phyloP scores from a whole-genome alignment of 2,888 invertebrate genomes.

The Dendrolimus houi region DNA sequence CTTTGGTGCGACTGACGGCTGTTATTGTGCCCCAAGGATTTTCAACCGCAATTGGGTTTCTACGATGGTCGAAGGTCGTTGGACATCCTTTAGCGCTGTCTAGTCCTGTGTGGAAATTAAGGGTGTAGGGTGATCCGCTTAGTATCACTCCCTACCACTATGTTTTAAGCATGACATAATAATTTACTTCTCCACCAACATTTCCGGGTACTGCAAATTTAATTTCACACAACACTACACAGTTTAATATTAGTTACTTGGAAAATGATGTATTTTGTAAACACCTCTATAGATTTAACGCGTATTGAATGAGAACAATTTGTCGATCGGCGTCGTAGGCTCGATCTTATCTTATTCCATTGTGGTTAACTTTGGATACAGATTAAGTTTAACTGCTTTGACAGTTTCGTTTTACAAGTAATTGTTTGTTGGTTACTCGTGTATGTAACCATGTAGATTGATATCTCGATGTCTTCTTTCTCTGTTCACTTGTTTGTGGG shows the following conservation, averaged over 20 bases:
- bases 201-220: neutral
- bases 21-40: too few species aligned
- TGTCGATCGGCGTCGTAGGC: slow-evolving; percentile 51
- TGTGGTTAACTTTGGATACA: slow-evolving; percentile 46
- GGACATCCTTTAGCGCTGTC: too few species aligned
- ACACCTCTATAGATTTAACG: slow-evolving; percentile 47
- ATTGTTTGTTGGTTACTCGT: slow-evolving; percentile 21
- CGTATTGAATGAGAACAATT: slow-evolving; percentile 51
- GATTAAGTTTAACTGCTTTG: slow-evolving; percentile 37
- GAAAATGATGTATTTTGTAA: slow-evolving; percentile 68
- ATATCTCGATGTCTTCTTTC: slow-evolving; percentile 12
- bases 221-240: slow-evolving; percentile 39
- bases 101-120: too few species aligned
- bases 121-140: too few species aligned
- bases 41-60: too few species aligned
- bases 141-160: too few species aligned
- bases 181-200: too few species aligned
- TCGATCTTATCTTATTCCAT: slow-evolving; percentile 62
- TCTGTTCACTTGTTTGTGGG: slow-evolving; percentile 21
- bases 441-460: slow-evolving; percentile 11
- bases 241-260: slow-evolving; percentile 15
- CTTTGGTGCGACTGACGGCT: too few species aligned
- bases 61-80: too few species aligned
- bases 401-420: slow-evolving; percentile 34
- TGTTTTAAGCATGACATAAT: too few species aligned